Percentiles rank a stretch among this genome's conserved stretches.
Evolutionary conservation across 2,888 invertebrate species (phyloP).

Genomic region (Pterobdella sp.): DNA sequence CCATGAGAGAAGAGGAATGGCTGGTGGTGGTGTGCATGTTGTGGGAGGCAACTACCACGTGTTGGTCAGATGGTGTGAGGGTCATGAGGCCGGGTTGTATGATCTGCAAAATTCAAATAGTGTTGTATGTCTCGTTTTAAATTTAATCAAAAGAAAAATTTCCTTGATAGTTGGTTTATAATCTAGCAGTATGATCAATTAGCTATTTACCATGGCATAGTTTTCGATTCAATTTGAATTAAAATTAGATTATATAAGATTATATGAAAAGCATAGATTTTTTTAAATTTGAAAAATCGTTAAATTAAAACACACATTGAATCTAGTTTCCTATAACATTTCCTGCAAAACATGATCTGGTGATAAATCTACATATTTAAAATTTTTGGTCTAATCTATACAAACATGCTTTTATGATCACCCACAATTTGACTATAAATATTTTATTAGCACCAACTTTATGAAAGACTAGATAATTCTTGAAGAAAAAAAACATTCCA

Average conservation of each 20-base stretch:
- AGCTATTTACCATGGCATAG: too few species aligned
- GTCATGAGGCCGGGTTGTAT: not conserved
- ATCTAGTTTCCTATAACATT: too few species aligned
- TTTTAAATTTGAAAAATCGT: too few species aligned
- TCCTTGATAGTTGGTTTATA: too few species aligned
- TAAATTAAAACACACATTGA: too few species aligned
- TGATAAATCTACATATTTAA: not conserved
- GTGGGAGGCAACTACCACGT: not conserved
- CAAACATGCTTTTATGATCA: not conserved
- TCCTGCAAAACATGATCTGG: not conserved
- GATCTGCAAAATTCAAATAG: not conserved
- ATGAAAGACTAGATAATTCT: not conserved
- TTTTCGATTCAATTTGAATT: too few species aligned
- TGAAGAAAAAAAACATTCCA: not conserved
- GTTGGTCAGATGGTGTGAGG: not conserved
- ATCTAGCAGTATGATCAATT: too few species aligned
- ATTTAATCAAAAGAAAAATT: too few species aligned
- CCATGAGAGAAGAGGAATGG: not conserved
- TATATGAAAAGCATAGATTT: too few species aligned
- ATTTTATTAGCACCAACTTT: not conserved
- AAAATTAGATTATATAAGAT: too few species aligned
- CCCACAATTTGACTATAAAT: too few species aligned
- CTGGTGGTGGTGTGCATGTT: not conserved
- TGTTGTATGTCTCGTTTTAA: too few species aligned
- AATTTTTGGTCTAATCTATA: not conserved